These are phyloP conservation scores for Homarus americanus DNA, from an alignment of 1,140 invertebrate species.

Conservation along the genomic window DNA sequence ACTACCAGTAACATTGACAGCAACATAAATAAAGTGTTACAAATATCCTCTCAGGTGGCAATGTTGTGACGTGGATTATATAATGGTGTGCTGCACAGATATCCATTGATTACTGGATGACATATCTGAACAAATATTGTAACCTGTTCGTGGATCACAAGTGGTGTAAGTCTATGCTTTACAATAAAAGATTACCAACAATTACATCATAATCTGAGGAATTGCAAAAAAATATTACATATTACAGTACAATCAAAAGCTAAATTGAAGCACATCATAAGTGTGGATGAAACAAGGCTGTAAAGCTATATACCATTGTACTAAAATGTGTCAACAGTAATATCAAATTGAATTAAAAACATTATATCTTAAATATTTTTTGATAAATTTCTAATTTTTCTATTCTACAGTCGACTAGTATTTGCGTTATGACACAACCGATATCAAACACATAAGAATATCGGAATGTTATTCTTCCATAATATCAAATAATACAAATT, in stretches of 20 bases:
- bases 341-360: constrained; percentile 63
- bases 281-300: constrained; percentile 58
- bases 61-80: background rate
- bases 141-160: background rate
- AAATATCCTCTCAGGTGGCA: background rate
- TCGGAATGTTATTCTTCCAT: constrained; percentile 55
- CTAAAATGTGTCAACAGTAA: constrained; percentile 62
- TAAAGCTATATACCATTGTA: constrained; percentile 72
- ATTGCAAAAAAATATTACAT: background rate
- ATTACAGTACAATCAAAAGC: background rate
- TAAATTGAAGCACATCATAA: constrained; percentile 4
- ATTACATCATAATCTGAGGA: background rate
- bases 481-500: constrained; percentile 63
- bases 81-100: background rate
- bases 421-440: constrained; percentile 69
- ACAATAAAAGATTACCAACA: constrained; percentile 1
- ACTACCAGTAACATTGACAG: background rate
- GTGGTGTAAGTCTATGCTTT: background rate
- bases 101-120: background rate
- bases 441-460: constrained; percentile 64
- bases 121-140: background rate
- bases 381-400: constrained; percentile 62
- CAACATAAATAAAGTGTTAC: background rate
- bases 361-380: constrained; percentile 51
- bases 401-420: constrained; percentile 71